These are phyloP conservation scores for Zosterops lateralis DNA, from an alignment of 2,113 vertebrate genomes.

Conservation along the genomic window DNA sequence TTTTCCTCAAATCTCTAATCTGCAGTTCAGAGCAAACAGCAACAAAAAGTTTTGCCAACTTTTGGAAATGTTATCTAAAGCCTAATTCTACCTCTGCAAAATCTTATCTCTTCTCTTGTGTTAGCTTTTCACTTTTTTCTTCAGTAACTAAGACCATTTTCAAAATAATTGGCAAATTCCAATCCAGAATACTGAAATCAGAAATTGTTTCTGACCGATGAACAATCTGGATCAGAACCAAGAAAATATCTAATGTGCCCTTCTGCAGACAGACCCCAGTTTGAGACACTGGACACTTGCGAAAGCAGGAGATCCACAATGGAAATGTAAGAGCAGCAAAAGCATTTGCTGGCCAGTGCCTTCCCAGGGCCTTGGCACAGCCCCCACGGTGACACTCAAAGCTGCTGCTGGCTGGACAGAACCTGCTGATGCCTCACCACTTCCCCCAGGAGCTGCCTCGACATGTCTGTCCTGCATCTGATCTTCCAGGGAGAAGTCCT, in stretches of 20 bases:
- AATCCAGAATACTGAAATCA: neutral
- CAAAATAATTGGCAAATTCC: neutral
- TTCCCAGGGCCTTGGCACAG: neutral
- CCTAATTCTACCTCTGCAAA: neutral
- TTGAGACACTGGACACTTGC: neutral
- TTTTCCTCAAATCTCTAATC: neutral
- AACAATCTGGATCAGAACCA: neutral
- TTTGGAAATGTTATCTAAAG: neutral
- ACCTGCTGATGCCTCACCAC: conserved; percentile 42
- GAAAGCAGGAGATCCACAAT: neutral
- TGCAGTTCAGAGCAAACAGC: neutral
- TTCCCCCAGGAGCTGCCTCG: neutral
- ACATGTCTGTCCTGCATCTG: neutral
- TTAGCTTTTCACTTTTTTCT: neutral
- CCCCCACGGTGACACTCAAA: neutral
- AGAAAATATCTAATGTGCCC: neutral
- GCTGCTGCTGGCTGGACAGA: conserved; percentile 2
- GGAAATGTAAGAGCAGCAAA: neutral
- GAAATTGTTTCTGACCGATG: neutral
- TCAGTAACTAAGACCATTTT: neutral
- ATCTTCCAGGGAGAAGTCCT: conserved; percentile 19
- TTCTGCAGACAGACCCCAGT: neutral
- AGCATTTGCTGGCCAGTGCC: neutral
- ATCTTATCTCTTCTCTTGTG: neutral
- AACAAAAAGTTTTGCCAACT: neutral